These are phyloP conservation scores for Eurytoma californica DNA, from an alignment of 2,888 invertebrate genomes.

Conservation along the genomic window DNA sequence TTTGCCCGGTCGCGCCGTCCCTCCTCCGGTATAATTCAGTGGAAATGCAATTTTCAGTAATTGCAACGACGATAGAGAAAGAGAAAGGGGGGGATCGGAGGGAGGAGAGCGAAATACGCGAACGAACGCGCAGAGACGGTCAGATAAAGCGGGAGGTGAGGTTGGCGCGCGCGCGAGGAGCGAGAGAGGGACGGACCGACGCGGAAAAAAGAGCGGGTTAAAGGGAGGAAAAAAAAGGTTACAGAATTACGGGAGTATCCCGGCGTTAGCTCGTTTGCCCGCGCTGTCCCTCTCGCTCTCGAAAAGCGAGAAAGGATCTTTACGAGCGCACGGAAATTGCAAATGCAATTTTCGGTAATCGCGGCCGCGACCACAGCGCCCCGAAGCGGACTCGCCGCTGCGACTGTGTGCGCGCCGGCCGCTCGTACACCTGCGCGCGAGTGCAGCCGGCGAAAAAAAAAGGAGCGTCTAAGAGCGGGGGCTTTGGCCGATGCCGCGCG, in stretches of 20 bases:
- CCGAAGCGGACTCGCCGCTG: neutral
- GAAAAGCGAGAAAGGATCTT: conserved; percentile 60
- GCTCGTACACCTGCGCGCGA: neutral
- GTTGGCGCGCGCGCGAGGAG: conserved; percentile 52
- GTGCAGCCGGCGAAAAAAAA: neutral
- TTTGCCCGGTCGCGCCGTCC: neutral
- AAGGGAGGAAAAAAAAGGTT: conserved; percentile 36
- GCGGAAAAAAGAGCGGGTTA: conserved; percentile 13
- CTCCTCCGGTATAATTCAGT: conserved; percentile 62
- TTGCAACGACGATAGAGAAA: conserved; percentile 62
- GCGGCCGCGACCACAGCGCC: conserved; percentile 30
- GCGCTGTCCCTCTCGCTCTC: neutral
- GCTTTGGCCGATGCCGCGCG: neutral
- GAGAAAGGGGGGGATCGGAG: conserved; percentile 52
- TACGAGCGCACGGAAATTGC: conserved; percentile 61
- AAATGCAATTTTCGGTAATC: conserved; percentile 62
- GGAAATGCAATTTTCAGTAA: conserved; percentile 70
- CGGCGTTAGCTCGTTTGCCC: conserved; percentile 27
- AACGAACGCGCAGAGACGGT: neutral
- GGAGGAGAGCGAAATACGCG: conserved; percentile 19
- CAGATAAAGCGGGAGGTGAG: conserved; percentile 19
- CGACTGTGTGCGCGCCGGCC: neutral
- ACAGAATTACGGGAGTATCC: conserved; percentile 54
- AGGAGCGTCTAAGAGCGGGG: neutral
- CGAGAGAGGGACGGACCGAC: conserved; percentile 25